phyloP scores from a whole-genome alignment of 2,797 vertebrate genomes.

The Gallinago solitaria region DNA sequence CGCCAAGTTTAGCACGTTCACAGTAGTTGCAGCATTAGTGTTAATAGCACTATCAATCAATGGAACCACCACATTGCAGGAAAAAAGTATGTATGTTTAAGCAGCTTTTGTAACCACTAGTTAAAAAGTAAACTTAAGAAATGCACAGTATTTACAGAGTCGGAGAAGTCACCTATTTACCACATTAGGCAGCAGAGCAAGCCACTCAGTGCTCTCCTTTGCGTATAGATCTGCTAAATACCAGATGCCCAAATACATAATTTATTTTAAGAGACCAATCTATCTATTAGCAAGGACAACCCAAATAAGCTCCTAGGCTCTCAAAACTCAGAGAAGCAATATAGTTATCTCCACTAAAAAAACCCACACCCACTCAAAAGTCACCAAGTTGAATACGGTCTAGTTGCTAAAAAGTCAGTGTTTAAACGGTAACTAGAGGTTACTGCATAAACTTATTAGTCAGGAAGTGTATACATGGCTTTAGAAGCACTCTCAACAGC shows the following conservation, averaged over 20 bases:
- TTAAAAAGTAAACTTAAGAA: not conserved
- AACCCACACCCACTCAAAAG: not conserved
- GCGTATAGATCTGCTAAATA: not conserved
- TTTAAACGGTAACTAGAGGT: not conserved
- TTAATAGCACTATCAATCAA: not conserved
- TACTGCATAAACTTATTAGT: not conserved
- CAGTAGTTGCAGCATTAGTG: not conserved
- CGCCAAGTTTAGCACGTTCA: not conserved
- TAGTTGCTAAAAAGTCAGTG: not conserved
- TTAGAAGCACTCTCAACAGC: not conserved
- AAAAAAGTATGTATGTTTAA: fast-evolving
- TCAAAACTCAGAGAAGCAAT: not conserved
- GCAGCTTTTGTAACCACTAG: not conserved
- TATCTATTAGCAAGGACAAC: not conserved
- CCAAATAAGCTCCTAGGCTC: not conserved
- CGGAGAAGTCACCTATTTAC: not conserved
- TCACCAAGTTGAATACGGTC: not conserved
- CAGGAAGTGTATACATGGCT: not conserved
- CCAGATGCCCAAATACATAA: not conserved
- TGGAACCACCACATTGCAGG: not conserved
- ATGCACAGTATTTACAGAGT: not conserved
- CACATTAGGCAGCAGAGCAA: not conserved
- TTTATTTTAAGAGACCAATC: not conserved
- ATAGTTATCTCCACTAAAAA: not conserved
- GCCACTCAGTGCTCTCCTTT: not conserved